Evolutionary conservation across 2,797 vertebrate genomes (phyloP).

Genomic region (Euphonia xanthogaster): DNA sequence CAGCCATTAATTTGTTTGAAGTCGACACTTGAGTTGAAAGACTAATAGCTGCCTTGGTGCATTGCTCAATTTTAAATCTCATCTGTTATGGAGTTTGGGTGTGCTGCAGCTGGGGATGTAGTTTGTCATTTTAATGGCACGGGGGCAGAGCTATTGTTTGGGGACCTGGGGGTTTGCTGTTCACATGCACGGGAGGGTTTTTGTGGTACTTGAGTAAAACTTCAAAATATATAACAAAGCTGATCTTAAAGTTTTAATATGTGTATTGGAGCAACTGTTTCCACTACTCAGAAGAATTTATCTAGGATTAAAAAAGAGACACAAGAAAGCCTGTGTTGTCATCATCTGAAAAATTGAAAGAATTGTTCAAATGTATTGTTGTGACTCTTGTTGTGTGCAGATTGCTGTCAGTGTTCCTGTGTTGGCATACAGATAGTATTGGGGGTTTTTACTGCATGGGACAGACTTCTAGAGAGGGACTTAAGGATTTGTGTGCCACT

Average conservation of each 20-base stretch:
- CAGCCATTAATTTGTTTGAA: slow-evolving; percentile 7
- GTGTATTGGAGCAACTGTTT: neutral
- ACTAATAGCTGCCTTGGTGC: slow-evolving; percentile 1
- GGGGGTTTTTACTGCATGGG: neutral
- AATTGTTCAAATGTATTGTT: neutral
- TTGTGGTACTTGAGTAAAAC: neutral
- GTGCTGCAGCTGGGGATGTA: neutral
- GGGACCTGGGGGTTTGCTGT: neutral
- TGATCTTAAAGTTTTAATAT: neutral
- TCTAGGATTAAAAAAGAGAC: neutral
- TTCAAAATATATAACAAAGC: neutral
- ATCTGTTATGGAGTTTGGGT: neutral
- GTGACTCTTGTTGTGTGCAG: neutral
- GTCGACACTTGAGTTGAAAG: slow-evolving; percentile 21
- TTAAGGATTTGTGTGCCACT: neutral
- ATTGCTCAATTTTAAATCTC: neutral
- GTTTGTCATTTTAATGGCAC: slow-evolving; percentile 1
- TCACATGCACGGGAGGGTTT: neutral
- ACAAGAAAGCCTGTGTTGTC: neutral
- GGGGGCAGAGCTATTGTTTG: neutral
- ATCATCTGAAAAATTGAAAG: neutral
- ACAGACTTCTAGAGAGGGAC: neutral
- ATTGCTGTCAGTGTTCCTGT: neutral
- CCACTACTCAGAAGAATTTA: neutral
- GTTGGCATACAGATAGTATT: neutral